These are phyloP conservation scores for Peromyscus leucopus DNA, from an alignment of 2,113 vertebrate species.

Conservation along the genomic window DNA sequence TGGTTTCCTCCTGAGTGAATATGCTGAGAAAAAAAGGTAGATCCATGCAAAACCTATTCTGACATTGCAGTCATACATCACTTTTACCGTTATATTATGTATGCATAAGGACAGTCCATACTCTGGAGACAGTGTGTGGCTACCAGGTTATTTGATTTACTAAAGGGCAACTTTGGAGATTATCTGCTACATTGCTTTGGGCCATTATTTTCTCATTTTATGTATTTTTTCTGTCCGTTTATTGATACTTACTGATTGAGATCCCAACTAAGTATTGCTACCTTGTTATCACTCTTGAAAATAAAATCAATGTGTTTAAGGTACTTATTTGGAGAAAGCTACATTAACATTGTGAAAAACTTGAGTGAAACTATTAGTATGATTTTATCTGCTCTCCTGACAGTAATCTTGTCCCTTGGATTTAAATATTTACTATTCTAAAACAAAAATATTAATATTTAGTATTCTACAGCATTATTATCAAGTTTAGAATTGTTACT, in stretches of 20 bases:
- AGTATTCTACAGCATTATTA: neutral
- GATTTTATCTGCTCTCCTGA: neutral
- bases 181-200: neutral
- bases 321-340: neutral
- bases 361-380: neutral
- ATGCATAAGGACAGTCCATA: neutral
- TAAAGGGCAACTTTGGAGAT: neutral
- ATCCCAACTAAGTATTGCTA: neutral
- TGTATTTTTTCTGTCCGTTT: neutral
- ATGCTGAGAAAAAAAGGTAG: neutral
- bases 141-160: neutral
- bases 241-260: neutral
- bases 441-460: constrained; percentile 48
- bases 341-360: neutral
- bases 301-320: neutral
- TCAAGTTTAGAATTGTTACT: constrained; percentile 23
- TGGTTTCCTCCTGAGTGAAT: neutral
- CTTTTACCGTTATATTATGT: neutral
- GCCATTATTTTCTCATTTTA: neutral
- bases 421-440: constrained; percentile 33
- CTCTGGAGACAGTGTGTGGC: neutral
- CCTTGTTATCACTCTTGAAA: neutral
- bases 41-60: neutral
- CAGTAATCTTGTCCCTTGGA: neutral
- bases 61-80: neutral